A percentile compares a stretch with the other conserved stretches of the same genome.
These are phyloP conservation scores for Umimayanthus chanpuru DNA, from an alignment of 92 coral and sea anemone genomes.

Conservation along the genomic window DNA sequence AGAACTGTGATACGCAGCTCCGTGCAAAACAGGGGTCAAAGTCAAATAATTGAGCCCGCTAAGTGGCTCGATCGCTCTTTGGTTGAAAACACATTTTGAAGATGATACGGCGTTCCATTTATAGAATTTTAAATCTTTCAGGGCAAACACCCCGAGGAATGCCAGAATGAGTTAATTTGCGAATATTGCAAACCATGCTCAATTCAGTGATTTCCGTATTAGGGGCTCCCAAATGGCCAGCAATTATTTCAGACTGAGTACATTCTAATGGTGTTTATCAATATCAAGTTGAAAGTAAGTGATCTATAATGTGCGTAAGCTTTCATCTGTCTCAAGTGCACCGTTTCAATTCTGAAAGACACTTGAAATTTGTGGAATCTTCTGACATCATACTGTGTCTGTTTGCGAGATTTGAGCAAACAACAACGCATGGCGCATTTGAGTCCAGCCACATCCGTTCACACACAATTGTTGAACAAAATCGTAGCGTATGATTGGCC, in stretches of 20 bases:
- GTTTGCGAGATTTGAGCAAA: not conserved
- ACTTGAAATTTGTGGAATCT: not conserved
- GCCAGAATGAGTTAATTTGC: not conserved
- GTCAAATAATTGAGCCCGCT: not conserved
- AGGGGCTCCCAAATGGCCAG: not conserved
- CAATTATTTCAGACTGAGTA: not conserved
- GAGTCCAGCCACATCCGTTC: not conserved
- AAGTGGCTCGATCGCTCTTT: not conserved
- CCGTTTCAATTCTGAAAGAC: not conserved
- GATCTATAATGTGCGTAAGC: not conserved
- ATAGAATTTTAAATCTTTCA: too few relatives aligned
- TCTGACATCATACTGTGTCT: not conserved
- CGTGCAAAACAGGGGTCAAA: not conserved
- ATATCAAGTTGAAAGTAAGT: not conserved
- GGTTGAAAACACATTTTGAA: not conserved
- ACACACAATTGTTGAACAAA: not conserved
- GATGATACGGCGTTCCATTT: not conserved
- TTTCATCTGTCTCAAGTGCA: not conserved
- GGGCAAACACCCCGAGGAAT: not conserved
- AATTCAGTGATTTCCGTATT: constrained; percentile 6
- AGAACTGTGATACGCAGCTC: not conserved
- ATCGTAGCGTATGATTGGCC: constrained; percentile 11
- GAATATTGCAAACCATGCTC: not conserved
- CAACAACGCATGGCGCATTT: not conserved
- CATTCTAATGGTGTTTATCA: not conserved